A percentile compares a stretch with the other conserved stretches of the same genome.
phyloP scores from a whole-genome alignment of 1,140 invertebrate species.

The Heliconius hewitsoni region DNA sequence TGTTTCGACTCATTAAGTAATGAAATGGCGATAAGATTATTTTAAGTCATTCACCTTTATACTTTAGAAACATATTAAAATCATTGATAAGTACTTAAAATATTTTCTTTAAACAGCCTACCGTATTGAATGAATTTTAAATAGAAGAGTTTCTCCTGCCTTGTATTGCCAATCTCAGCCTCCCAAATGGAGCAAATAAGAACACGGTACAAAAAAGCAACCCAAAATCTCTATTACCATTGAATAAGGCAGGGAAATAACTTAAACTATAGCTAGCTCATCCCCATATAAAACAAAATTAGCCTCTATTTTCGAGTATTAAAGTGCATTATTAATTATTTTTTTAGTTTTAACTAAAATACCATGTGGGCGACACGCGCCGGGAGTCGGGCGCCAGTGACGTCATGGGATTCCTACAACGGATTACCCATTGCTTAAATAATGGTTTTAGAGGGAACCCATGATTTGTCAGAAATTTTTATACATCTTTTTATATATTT shows the following conservation, averaged over 20 bases:
- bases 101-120: background rate
- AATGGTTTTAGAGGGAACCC: background rate
- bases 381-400: slow-evolving; percentile 47
- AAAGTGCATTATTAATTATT: slow-evolving; percentile 20
- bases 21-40: slow-evolving; percentile 4
- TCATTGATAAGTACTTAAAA: background rate
- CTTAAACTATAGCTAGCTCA: background rate
- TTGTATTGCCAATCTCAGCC: background rate
- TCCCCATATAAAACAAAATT: background rate
- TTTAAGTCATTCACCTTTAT: slow-evolving; percentile 9
- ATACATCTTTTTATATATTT: too few relatives aligned
- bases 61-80: background rate
- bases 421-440: slow-evolving; percentile 27
- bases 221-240: slow-evolving; percentile 16
- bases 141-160: background rate
- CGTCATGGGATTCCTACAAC: slow-evolving; percentile 41
- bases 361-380: slow-evolving; percentile 49
- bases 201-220: background rate
- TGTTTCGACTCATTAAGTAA: background rate
- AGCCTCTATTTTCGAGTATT: background rate
- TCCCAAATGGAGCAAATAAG: background rate
- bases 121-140: background rate
- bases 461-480: background rate
- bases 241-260: slow-evolving; percentile 5
- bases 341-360: slow-evolving; percentile 22